These are phyloP conservation scores for Enteromius fasciolatus DNA, from an alignment of 2,797 vertebrate genomes.

Conservation along the genomic window DNA sequence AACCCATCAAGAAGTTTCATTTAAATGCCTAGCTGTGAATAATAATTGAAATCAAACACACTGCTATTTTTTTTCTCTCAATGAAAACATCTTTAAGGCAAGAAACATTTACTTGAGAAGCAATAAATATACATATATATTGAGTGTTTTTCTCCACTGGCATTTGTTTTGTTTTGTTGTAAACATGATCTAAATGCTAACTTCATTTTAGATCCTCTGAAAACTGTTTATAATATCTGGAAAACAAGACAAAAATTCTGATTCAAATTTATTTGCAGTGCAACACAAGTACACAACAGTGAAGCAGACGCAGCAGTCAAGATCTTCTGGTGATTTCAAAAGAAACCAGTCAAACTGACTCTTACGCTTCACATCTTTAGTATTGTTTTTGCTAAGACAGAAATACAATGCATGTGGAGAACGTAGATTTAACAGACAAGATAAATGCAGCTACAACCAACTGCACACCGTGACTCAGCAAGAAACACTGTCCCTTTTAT, in stretches of 20 bases:
- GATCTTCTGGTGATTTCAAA: not conserved
- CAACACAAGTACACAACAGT: not conserved
- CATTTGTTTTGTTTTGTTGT: not conserved
- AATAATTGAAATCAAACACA: not conserved
- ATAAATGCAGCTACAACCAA: slow-evolving; percentile 36
- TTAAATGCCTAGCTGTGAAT: not conserved
- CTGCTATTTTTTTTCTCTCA: not conserved
- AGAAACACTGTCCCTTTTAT: slow-evolving; percentile 16
- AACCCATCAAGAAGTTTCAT: slow-evolving; percentile 27
- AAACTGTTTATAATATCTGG: not conserved
- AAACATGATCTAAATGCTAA: not conserved
- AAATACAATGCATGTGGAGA: slow-evolving; percentile 25
- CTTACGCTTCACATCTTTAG: not conserved
- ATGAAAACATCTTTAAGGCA: not conserved
- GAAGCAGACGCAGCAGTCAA: not conserved
- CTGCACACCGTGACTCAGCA: slow-evolving; percentile 30
- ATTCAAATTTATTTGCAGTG: not conserved
- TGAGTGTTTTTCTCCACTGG: not conserved
- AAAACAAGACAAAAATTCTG: not conserved
- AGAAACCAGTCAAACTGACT: slow-evolving; percentile 17
- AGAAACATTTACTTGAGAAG: not conserved
- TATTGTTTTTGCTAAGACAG: slow-evolving; percentile 9
- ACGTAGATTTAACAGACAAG: not conserved
- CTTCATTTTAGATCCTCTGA: not conserved
- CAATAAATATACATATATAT: not conserved